Evolutionary conservation across 2,797 vertebrate species (phyloP).

Genomic region (Onychomys leucogaster): DNA sequence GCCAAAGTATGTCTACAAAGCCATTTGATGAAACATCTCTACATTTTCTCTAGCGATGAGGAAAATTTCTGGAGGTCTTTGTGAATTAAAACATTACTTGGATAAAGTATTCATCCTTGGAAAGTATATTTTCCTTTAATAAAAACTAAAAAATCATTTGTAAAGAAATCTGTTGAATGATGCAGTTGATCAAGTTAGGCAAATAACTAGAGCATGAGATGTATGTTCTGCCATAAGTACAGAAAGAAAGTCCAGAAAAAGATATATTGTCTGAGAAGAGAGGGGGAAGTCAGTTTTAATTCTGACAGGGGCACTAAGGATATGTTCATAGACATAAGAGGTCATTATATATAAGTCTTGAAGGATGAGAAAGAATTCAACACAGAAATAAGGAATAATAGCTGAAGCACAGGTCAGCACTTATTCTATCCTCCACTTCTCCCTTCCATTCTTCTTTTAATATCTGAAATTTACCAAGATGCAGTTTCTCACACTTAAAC

Average conservation of each 20-base stretch:
- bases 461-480: neutral
- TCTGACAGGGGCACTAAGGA: neutral
- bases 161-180: conserved; percentile 21
- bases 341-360: conserved; percentile 35
- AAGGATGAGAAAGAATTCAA: conserved; percentile 44
- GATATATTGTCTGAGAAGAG: neutral
- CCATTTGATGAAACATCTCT: conserved; percentile 50
- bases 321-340: neutral
- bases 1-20: conserved; percentile 52
- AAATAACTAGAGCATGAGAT: neutral
- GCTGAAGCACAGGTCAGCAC: neutral
- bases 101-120: neutral
- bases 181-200: neutral
- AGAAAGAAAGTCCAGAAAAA: neutral
- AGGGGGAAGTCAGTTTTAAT: neutral
- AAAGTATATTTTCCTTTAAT: neutral
- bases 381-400: neutral
- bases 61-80: conserved; percentile 38
- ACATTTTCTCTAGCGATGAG: conserved; percentile 13
- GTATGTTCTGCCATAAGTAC: too few species aligned
- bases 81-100: conserved; percentile 19
- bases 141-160: neutral
- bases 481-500: neutral
- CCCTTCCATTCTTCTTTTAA: neutral
- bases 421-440: neutral